Conservation (phyloP, 2,797 vertebrate genomes). For the Salmo trutta region DNA sequence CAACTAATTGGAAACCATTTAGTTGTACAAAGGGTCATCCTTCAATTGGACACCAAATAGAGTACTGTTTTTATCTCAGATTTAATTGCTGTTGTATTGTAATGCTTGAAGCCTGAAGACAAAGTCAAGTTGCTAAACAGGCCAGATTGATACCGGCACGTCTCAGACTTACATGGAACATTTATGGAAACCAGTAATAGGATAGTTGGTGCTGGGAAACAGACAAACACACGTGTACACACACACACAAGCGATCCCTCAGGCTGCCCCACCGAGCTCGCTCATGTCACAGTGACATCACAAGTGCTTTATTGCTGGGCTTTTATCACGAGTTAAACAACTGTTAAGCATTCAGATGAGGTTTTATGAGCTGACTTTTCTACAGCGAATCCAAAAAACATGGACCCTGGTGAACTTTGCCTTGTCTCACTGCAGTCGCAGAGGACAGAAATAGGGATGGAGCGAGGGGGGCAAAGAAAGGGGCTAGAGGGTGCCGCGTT, state of each 20-base stretch:
- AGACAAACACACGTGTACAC: slow-evolving; percentile 10
- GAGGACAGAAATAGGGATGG: slow-evolving; percentile 45
- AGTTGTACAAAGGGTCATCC: slow-evolving; percentile 60
- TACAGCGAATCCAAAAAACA: slow-evolving; percentile 79
- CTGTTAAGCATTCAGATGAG: slow-evolving; percentile 73
- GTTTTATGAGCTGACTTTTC: slow-evolving; percentile 71
- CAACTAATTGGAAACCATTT: slow-evolving; percentile 78
- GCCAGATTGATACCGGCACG: slow-evolving; percentile 61
- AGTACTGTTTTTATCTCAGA: slow-evolving; percentile 46
- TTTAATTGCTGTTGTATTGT: slow-evolving; percentile 59
- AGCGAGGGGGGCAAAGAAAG: background rate
- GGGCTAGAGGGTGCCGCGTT: slow-evolving; percentile 38
- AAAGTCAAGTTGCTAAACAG: slow-evolving; percentile 58
- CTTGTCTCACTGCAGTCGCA: slow-evolving; percentile 52
- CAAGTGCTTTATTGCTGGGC: slow-evolving; percentile 69
- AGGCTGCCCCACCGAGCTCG: background rate
- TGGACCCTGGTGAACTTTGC: slow-evolving; percentile 84
- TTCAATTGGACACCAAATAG: slow-evolving; percentile 66
- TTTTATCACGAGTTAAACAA: slow-evolving; percentile 78
- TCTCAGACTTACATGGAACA: slow-evolving; percentile 51
- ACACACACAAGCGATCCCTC: slow-evolving; percentile 17
- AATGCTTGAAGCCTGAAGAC: slow-evolving; percentile 62
- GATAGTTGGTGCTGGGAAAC: slow-evolving; percentile 39
- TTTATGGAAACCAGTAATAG: slow-evolving; percentile 55
- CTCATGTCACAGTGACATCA: slow-evolving; percentile 60